Conservation (phyloP, 1,140 invertebrate species). For the Eciton burchellii region DNA sequence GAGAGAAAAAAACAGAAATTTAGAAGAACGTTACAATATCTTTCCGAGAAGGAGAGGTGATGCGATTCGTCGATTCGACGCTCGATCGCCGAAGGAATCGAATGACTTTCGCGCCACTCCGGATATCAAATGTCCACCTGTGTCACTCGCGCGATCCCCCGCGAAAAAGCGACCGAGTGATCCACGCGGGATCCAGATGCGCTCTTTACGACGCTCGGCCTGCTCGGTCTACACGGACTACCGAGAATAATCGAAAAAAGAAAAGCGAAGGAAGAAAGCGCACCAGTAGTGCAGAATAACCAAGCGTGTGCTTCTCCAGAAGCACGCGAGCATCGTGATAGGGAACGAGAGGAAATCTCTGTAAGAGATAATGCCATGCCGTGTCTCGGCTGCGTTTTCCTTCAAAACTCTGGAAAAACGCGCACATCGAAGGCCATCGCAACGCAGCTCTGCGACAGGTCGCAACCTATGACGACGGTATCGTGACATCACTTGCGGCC, state of each 20-base stretch:
- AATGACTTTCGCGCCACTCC: not conserved
- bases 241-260: constrained; percentile 19
- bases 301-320: no score
- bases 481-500: constrained; percentile 38
- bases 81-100: not conserved
- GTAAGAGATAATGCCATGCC: not conserved
- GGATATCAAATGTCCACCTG: constrained; percentile 10
- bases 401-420: constrained; percentile 18
- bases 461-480: not conserved
- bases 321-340: not conserved
- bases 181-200: not conserved
- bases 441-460: constrained; percentile 18
- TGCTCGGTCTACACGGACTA: not conserved
- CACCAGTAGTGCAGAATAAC: not conserved
- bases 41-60: no score
- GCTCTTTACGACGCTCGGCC: no score
- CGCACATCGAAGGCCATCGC: not conserved
- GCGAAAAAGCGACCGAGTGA: not conserved
- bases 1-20: no score
- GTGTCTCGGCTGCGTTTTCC: constrained; percentile 7
- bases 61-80: not conserved
- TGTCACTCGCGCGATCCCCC: not conserved
- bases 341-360: constrained; percentile 18
- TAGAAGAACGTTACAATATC: not conserved
- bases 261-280: not conserved